Conservation (phyloP, 2,888 invertebrate species). For the Andrena bucephala region DNA sequence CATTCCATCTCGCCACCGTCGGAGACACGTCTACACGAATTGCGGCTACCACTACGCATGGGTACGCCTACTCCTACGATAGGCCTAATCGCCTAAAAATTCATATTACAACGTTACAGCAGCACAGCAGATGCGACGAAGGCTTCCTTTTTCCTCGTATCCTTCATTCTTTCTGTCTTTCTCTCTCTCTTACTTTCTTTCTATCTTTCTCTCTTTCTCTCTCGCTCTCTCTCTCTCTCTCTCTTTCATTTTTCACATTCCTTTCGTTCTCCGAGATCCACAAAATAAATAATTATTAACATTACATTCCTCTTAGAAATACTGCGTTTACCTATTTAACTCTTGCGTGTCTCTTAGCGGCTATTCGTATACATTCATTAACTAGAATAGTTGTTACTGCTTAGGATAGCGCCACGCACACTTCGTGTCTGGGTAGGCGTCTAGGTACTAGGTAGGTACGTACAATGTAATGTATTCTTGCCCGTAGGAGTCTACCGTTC, state of each 20-base stretch:
- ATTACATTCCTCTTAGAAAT: slow-evolving; percentile 84
- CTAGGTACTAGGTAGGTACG: slow-evolving; percentile 79
- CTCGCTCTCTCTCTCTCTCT: background rate
- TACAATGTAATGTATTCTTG: slow-evolving; percentile 71
- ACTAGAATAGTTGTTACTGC: slow-evolving; percentile 82
- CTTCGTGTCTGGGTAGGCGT: slow-evolving; percentile 68
- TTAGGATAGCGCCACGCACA: slow-evolving; percentile 72
- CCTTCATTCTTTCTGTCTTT: slow-evolving; percentile 20
- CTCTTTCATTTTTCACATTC: slow-evolving; percentile 3
- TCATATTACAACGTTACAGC: slow-evolving; percentile 71
- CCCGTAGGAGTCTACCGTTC: slow-evolving; percentile 43
- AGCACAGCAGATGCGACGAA: slow-evolving; percentile 83
- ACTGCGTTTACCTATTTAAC: slow-evolving; percentile 79
- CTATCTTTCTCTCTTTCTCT: slow-evolving; percentile 48
- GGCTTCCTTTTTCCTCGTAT: slow-evolving; percentile 48
- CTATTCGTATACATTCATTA: slow-evolving; percentile 85
- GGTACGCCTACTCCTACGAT: slow-evolving; percentile 72
- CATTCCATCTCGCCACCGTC: slow-evolving; percentile 33
- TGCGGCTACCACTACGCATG: slow-evolving; percentile 78
- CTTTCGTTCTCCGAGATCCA: slow-evolving; percentile 79
- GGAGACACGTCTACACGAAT: slow-evolving; percentile 78
- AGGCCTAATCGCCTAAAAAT: slow-evolving; percentile 68
- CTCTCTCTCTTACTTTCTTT: slow-evolving; percentile 9
- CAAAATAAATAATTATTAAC: slow-evolving; percentile 85
- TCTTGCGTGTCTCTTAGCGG: slow-evolving; percentile 80